phyloP scores from a whole-genome alignment of 2,113 vertebrate genomes.

The Zosterops hypoxanthus region DNA sequence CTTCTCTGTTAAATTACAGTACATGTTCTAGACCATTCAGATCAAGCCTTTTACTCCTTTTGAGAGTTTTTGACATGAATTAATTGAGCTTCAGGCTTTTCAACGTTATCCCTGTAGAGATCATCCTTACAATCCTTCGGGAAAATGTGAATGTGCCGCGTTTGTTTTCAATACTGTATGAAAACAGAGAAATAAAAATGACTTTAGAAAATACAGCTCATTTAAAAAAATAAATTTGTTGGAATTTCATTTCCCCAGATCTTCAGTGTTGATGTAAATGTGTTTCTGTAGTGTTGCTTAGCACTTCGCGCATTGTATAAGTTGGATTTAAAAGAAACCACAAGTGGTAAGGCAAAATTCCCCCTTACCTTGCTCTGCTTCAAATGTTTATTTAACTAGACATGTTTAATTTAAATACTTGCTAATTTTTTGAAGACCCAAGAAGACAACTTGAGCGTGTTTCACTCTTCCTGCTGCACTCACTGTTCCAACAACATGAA shows the following conservation, averaged over 20 bases:
- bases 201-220: slow-evolving; percentile 87
- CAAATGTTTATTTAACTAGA: slow-evolving; percentile 69
- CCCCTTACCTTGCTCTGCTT: slow-evolving; percentile 74
- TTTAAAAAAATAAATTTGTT: slow-evolving; percentile 84
- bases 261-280: slow-evolving; percentile 91
- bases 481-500: slow-evolving; percentile 61
- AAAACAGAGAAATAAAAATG: slow-evolving; percentile 85
- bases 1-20: slow-evolving; percentile 87
- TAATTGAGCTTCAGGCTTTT: slow-evolving; percentile 93
- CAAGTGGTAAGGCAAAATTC: slow-evolving; percentile 65
- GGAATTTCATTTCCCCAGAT: slow-evolving; percentile 86
- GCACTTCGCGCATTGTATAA: slow-evolving; percentile 79
- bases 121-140: slow-evolving; percentile 92
- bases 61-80: slow-evolving; percentile 88
- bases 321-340: slow-evolving; percentile 75
- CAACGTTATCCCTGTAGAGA: slow-evolving; percentile 92
- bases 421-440: slow-evolving; percentile 71
- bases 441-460: slow-evolving; percentile 78
- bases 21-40: slow-evolving; percentile 91
- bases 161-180: slow-evolving; percentile 95
- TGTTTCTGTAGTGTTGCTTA: slow-evolving; percentile 85
- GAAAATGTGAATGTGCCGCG: slow-evolving; percentile 96
- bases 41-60: slow-evolving; percentile 87
- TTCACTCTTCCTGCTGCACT: slow-evolving; percentile 76
- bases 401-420: slow-evolving; percentile 77